phyloP scores from a whole-genome alignment of 2,113 vertebrate species.

The Austrofundulus limnaeus region DNA sequence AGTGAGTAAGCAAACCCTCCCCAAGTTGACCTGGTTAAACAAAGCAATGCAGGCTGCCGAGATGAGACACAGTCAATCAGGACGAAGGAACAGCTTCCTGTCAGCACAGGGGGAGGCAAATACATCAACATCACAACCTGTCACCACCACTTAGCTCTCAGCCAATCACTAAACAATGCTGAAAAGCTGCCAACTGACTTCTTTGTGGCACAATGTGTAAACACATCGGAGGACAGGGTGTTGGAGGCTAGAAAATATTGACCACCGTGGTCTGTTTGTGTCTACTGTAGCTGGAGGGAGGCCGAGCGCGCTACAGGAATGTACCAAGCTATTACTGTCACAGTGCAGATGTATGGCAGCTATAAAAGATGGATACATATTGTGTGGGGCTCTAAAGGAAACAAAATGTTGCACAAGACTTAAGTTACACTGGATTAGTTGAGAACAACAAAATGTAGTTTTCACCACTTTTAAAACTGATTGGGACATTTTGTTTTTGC shows the following conservation, averaged over 20 bases:
- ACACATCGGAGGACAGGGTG: conserved; percentile 44
- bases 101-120: conserved; percentile 70
- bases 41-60: conserved; percentile 58
- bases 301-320: conserved; percentile 22
- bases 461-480: too few relatives aligned
- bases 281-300: conserved; percentile 25
- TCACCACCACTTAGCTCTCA: conserved; percentile 65
- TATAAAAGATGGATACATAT: conserved; percentile 43
- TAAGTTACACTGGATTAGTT: background rate
- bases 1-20: conserved; percentile 72
- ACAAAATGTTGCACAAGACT: background rate
- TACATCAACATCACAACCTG: conserved; percentile 71
- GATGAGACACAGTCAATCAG: conserved; percentile 69
- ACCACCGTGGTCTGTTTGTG: conserved; percentile 29
- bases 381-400: conserved; percentile 1
- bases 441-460: too few relatives aligned
- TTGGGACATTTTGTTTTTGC: too few relatives aligned
- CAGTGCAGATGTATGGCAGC: conserved; percentile 27
- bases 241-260: conserved; percentile 43
- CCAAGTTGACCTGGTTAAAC: conserved; percentile 66
- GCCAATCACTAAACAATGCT: conserved; percentile 68
- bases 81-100: conserved; percentile 55
- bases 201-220: conserved; percentile 31
- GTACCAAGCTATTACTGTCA: conserved; percentile 48
- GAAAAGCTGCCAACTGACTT: conserved; percentile 53